These are phyloP conservation scores for Gila orcuttii DNA, from an alignment of 2,113 vertebrate species.

Conservation along the genomic window DNA sequence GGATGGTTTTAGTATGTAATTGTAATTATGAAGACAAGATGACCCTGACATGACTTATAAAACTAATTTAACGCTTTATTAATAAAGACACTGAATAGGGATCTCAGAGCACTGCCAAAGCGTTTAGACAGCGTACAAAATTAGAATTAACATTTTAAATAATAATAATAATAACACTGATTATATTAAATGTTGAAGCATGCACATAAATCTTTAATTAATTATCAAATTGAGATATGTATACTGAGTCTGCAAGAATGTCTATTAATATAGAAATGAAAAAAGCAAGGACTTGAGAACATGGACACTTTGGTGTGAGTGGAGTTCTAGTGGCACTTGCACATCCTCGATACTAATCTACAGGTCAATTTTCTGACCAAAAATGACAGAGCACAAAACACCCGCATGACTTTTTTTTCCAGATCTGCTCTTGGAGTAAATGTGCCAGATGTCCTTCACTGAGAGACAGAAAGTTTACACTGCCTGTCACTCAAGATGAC, in stretches of 20 bases:
- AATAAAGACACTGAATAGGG: conserved; percentile 8
- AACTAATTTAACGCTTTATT: conserved; percentile 33
- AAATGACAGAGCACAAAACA: conserved; percentile 13
- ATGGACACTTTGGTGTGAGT: background rate
- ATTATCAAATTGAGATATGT: background rate
- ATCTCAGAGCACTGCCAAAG: conserved; percentile 8
- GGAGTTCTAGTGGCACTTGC: background rate
- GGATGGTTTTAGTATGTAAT: conserved; percentile 26
- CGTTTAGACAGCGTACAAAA: background rate
- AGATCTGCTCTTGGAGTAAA: background rate
- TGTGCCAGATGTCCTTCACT: conserved; percentile 26
- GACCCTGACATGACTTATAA: conserved; percentile 31
- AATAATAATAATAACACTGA: background rate
- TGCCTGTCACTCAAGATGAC: background rate
- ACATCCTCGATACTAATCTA: conserved; percentile 27
- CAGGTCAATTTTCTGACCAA: conserved; percentile 27
- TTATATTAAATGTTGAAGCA: background rate
- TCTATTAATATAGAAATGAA: conserved; percentile 12
- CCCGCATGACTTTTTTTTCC: background rate
- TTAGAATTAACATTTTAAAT: conserved; percentile 23
- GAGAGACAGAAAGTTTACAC: background rate
- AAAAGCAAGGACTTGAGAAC: background rate
- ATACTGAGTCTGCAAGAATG: background rate
- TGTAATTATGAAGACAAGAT: conserved; percentile 40
- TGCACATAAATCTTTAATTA: background rate